Conservation (phyloP, 2,888 invertebrate genomes). For the Pocota personata region DNA sequence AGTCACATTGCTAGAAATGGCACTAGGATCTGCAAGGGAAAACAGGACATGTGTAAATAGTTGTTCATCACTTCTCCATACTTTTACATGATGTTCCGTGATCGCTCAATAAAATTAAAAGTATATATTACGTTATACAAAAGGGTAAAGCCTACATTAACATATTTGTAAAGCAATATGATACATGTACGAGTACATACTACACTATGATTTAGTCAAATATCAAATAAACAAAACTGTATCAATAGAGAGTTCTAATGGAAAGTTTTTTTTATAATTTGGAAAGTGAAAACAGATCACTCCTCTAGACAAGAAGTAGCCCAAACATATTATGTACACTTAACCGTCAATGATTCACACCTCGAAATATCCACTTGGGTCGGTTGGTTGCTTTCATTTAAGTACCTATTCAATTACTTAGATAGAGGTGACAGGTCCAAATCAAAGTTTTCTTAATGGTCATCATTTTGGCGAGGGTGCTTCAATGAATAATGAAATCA, state of each 20-base stretch:
- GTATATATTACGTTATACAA: too few relatives aligned
- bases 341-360: background rate
- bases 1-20: too few relatives aligned
- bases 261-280: background rate
- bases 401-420: background rate
- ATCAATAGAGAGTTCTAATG: background rate
- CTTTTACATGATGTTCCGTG: too few relatives aligned
- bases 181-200: too few relatives aligned
- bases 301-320: background rate
- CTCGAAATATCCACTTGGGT: background rate
- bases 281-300: background rate
- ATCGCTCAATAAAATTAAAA: too few relatives aligned
- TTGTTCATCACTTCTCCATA: too few relatives aligned
- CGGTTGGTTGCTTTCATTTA: background rate
- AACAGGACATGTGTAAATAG: too few relatives aligned
- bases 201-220: too few relatives aligned
- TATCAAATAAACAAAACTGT: background rate
- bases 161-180: too few relatives aligned
- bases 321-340: background rate
- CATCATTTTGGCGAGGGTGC: background rate
- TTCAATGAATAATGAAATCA: constrained; percentile 30
- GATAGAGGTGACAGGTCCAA: background rate
- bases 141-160: too few relatives aligned
- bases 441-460: constrained; percentile 1
- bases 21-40: too few relatives aligned